Evolutionary conservation across 2,888 invertebrate species (phyloP).

Genomic region (Athrips mouffetella): DNA sequence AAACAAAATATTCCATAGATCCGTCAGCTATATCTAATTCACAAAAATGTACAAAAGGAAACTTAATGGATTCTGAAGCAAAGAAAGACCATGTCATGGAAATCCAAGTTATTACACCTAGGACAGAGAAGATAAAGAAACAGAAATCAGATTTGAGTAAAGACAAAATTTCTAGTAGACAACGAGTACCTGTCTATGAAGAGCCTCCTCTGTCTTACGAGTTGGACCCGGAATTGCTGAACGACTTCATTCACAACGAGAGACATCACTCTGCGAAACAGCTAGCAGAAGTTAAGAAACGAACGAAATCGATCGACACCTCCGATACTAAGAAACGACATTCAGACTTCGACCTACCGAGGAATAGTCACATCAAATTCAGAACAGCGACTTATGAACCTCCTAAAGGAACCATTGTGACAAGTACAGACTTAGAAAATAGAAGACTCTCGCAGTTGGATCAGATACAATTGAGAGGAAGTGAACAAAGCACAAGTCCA

Average conservation of each 20-base stretch:
- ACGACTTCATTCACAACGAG: slow-evolving; percentile 71
- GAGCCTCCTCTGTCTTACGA: slow-evolving; percentile 64
- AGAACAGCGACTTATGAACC: slow-evolving; percentile 81
- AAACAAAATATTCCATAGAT: slow-evolving; percentile 67
- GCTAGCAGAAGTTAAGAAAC: slow-evolving; percentile 54
- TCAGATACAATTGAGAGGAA: slow-evolving; percentile 57
- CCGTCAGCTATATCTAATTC: slow-evolving; percentile 59
- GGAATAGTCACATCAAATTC: slow-evolving; percentile 80
- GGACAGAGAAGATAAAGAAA: slow-evolving; percentile 52
- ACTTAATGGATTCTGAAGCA: slow-evolving; percentile 33
- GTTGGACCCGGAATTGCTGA: slow-evolving; percentile 64
- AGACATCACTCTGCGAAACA: slow-evolving; percentile 65
- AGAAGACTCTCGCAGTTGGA: slow-evolving; percentile 78
- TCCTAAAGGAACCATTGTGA: slow-evolving; percentile 74
- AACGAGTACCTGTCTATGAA: slow-evolving; percentile 53
- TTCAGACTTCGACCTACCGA: slow-evolving; percentile 71
- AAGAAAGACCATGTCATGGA: slow-evolving; percentile 83
- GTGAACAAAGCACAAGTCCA: slow-evolving; percentile 39
- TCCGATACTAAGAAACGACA: slow-evolving; percentile 72
- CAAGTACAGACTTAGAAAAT: slow-evolving; percentile 74
- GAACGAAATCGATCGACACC: slow-evolving; percentile 53
- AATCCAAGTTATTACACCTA: slow-evolving; percentile 82
- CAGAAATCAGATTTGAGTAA: slow-evolving; percentile 43
- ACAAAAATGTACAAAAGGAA: slow-evolving; percentile 49
- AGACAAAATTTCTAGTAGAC: slow-evolving; percentile 62